phyloP scores from a whole-genome alignment of 2,797 vertebrate species.

The Sphaeramia orbicularis region DNA sequence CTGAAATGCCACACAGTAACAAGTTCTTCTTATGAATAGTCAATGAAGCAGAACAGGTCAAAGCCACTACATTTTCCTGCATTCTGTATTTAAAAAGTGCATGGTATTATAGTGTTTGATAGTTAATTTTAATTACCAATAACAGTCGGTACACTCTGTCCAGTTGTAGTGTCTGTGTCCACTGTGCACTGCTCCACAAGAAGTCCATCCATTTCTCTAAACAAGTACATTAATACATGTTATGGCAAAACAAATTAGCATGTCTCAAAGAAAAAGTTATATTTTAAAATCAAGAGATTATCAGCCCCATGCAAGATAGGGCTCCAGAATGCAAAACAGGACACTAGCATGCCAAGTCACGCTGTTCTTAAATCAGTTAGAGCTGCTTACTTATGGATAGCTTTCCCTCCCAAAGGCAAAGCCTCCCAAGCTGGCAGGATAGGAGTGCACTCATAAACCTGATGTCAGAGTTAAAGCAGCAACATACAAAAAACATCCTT shows the following conservation, averaged over 20 bases:
- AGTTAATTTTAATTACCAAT: slow-evolving; percentile 84
- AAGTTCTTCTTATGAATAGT: slow-evolving; percentile 40
- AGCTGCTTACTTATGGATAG: slow-evolving; percentile 94
- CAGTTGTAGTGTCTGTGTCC: slow-evolving; percentile 90
- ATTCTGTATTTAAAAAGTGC: slow-evolving; percentile 3
- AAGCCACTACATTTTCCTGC: neutral
- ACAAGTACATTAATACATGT: slow-evolving; percentile 20
- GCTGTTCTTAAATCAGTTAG: slow-evolving; percentile 1
- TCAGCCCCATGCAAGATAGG: neutral
- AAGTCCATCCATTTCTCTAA: slow-evolving; percentile 91
- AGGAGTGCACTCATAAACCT: slow-evolving; percentile 97
- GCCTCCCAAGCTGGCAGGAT: slow-evolving; percentile 96
- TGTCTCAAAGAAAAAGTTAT: neutral
- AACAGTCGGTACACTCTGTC: slow-evolving; percentile 90
- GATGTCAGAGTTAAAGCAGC: slow-evolving; percentile 74
- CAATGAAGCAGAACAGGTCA: slow-evolving; percentile 31
- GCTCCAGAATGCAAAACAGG: neutral
- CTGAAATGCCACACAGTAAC: slow-evolving; percentile 30
- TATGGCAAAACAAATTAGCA: neutral
- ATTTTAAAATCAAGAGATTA: neutral
- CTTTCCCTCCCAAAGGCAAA: slow-evolving; percentile 94
- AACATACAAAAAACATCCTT: neutral
- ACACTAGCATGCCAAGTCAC: slow-evolving; percentile 7
- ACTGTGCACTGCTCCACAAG: slow-evolving; percentile 94
- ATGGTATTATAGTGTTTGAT: neutral